These are phyloP conservation scores for Mythimna ferrago DNA, from an alignment of 2,888 invertebrate genomes.

Conservation along the genomic window DNA sequence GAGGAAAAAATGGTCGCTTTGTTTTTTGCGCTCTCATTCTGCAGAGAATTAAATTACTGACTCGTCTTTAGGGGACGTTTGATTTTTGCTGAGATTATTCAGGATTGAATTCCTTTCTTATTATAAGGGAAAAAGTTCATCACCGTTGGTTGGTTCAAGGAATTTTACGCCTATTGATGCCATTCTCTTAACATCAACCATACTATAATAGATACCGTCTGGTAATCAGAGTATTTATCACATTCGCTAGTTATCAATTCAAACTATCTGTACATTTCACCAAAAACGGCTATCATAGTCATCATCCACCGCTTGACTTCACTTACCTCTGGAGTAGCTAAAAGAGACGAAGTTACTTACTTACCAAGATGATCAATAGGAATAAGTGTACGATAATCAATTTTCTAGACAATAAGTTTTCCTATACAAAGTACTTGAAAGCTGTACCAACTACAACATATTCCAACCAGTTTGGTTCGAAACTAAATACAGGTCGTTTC, in stretches of 20 bases:
- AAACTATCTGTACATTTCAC: no score
- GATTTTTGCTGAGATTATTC: constrained; percentile 28
- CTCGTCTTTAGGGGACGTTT: constrained; percentile 32
- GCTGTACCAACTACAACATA: not conserved
- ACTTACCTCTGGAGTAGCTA: no score
- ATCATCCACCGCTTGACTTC: no score
- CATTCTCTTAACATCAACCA: not conserved
- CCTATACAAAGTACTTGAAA: not conserved
- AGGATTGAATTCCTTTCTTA: constrained; percentile 5
- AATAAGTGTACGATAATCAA: no score
- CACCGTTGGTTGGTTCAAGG: not conserved
- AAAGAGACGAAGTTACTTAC: no score
- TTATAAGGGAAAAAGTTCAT: not conserved
- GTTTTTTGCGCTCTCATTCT: constrained; percentile 41
- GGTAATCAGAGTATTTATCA: not conserved
- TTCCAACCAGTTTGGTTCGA: not conserved
- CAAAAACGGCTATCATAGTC: no score
- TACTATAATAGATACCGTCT: no score
- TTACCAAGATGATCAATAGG: no score
- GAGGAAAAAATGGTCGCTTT: constrained; percentile 29
- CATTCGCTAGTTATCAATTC: not conserved
- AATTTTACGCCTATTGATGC: not conserved
- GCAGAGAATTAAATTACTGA: constrained; percentile 51
- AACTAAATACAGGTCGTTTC: constrained; percentile 27
- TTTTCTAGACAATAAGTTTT: not conserved